Percentiles rank a stretch among this genome's conserved stretches.
Evolutionary conservation across 1,140 invertebrate species (phyloP).

Genomic region (Drosophila mojavensis): DNA sequence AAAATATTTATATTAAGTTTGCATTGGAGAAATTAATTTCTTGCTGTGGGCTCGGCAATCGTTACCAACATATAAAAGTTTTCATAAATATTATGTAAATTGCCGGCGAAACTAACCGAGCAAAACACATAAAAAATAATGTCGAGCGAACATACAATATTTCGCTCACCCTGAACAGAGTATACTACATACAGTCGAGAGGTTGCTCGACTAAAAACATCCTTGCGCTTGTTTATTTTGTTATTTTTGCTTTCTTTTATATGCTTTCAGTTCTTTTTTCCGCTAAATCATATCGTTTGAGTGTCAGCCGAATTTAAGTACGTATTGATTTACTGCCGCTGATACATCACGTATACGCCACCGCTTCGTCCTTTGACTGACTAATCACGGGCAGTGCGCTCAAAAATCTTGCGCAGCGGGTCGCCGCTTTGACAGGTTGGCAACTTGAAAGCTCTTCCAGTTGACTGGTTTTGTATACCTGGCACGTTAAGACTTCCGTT

Average conservation of each 20-base stretch:
- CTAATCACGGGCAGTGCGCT: slow-evolving; percentile 32
- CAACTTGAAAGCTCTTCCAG: slow-evolving; percentile 43
- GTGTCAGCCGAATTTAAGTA: slow-evolving; percentile 58
- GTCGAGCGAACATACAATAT: neutral
- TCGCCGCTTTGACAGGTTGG: slow-evolving; percentile 21
- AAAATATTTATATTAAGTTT: too few relatives aligned
- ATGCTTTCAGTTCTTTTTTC: slow-evolving; percentile 19
- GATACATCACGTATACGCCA: slow-evolving; percentile 71
- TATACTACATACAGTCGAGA: neutral
- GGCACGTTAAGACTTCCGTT: slow-evolving; percentile 71
- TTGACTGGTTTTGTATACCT: slow-evolving; percentile 58
- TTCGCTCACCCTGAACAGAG: neutral
- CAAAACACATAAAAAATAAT: too few relatives aligned
- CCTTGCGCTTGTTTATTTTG: slow-evolving; percentile 8
- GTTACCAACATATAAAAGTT: too few relatives aligned
- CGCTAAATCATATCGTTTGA: slow-evolving; percentile 45
- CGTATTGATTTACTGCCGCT: slow-evolving; percentile 66
- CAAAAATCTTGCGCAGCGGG: slow-evolving; percentile 29
- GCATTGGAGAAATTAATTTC: neutral
- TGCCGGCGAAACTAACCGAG: too few relatives aligned
- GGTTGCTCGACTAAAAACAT: neutral
- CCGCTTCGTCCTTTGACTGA: slow-evolving; percentile 18
- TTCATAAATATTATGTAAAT: too few relatives aligned
- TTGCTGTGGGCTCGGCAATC: too few relatives aligned
- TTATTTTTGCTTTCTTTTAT: neutral